phyloP scores from a whole-genome alignment of 1,140 invertebrate species.

The Acarapis woodi region DNA sequence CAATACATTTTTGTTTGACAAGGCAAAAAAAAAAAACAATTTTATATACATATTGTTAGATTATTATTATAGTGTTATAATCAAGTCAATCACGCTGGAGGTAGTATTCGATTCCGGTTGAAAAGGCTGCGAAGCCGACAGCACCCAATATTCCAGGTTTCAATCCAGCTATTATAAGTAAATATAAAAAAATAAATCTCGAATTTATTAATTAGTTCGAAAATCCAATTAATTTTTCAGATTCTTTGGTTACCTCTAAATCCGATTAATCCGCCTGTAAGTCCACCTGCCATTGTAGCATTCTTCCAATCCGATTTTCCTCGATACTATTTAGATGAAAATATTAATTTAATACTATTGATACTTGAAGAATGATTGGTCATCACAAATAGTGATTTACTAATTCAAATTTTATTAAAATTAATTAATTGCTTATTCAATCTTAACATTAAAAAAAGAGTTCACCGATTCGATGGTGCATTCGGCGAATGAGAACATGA shows the following conservation, averaged over 20 bases:
- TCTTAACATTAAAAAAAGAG: slow-evolving; percentile 8
- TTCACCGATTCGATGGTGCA: slow-evolving; percentile 63
- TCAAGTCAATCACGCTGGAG: too few species aligned
- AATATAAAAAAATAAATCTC: slow-evolving; percentile 10
- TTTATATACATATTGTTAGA: too few species aligned
- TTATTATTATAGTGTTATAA: too few species aligned
- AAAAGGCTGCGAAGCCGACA: slow-evolving; percentile 79
- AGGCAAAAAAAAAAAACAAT: too few species aligned
- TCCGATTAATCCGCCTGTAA: slow-evolving; percentile 49
- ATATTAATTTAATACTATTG: slow-evolving; percentile 2
- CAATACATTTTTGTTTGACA: too few species aligned
- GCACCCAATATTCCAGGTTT: slow-evolving; percentile 72
- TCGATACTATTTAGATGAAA: slow-evolving; percentile 31
- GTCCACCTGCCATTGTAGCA: neutral
- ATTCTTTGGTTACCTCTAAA: slow-evolving; percentile 34
- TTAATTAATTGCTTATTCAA: neutral
- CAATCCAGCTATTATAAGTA: slow-evolving; percentile 56
- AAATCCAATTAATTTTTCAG: too few species aligned
- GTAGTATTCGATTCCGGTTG: slow-evolving; percentile 77
- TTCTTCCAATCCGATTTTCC: slow-evolving; percentile 71
- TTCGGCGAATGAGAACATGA: slow-evolving; percentile 68
- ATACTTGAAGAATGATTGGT: neutral
- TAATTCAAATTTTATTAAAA: neutral
- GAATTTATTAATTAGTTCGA: too few species aligned
- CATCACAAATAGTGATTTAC: neutral